phyloP scores from a whole-genome alignment of 1,140 invertebrate genomes.

The Caenorhabditis elegans region DNA sequence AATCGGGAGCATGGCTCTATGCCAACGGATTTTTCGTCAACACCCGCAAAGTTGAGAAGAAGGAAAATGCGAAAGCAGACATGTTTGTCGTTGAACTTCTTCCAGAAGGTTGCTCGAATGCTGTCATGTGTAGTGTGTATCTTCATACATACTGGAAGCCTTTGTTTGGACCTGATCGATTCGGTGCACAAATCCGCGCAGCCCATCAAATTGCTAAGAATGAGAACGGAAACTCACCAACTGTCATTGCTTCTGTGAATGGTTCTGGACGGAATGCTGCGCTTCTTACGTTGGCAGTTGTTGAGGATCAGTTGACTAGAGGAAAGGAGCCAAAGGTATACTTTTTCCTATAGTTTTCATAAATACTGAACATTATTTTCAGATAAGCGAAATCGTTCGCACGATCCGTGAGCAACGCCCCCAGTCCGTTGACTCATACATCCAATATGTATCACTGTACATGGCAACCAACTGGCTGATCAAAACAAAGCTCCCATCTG shows the following conservation, averaged over 20 bases:
- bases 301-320: neutral
- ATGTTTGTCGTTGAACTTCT: neutral
- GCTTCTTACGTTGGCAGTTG: neutral
- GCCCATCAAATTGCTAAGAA: constrained; percentile 9
- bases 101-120: constrained; percentile 12
- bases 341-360: no score
- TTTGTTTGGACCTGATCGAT: neutral
- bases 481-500: neutral
- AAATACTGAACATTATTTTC: neutral
- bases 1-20: neutral
- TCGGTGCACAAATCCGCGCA: neutral
- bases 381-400: neutral
- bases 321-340: constrained; percentile 9
- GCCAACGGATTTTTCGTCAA: neutral
- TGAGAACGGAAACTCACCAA: neutral
- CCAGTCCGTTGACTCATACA: neutral
- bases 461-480: neutral
- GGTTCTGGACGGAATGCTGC: neutral
- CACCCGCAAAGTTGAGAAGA: neutral
- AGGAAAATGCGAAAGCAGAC: neutral
- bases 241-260: neutral
- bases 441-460: neutral
- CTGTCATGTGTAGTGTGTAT: constrained; percentile 24
- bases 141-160: neutral
- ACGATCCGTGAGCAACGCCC: neutral